Evolutionary conservation across 2,888 invertebrate species (phyloP), one percentile per base, ranked within the genome.

Genomic region (Drosophila formosana): DNA sequence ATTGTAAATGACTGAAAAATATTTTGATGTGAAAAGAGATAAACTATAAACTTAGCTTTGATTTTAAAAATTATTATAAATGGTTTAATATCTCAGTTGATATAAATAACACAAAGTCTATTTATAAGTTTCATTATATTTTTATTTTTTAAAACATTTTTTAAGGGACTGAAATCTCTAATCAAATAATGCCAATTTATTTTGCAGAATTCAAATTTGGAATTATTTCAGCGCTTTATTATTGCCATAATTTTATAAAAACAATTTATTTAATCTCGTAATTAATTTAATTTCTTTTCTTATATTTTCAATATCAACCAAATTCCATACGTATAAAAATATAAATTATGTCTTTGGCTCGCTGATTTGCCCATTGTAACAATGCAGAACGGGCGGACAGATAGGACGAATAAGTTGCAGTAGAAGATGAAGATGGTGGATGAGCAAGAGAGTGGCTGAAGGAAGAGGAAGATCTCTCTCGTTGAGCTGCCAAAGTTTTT

Each of bases 401-500:
- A 37, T 57, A 18, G 57, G 32, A 57, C 26, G 39, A n/a, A 25
- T 51, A 25, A 25, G 61, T 7, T 39, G 49, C 41, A 51, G 67
- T 46, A 61, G 73, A 39, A 26, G 60, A 18, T 50, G 46, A 43
- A 47, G 70, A 63, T 32, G 41, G 9, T 3, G 8, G 13, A 18
- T 25, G 13, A 51, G 37, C 7, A 7, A 26, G 25, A 25, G 9
- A 3, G 26, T 4, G 26, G 25, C 18, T 13, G 34, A 37, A 23
- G 9, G 30, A 41, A 30, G 46, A 47, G 65, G 80, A 71, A 80
- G 86, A 88, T 84, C 77, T 78, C 82, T 88, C 82, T 89, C 86
- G 86, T 89, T 88, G 84, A 89, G 84, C 84, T 87, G 86, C 77
- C 81, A 89, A 89, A 89, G 90, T 84, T 87, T 88, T 79, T 82